Evolutionary conservation across 2,797 vertebrate genomes (phyloP), one percentile per base, ranked within the genome.

Genomic region (Platalea minor): DNA sequence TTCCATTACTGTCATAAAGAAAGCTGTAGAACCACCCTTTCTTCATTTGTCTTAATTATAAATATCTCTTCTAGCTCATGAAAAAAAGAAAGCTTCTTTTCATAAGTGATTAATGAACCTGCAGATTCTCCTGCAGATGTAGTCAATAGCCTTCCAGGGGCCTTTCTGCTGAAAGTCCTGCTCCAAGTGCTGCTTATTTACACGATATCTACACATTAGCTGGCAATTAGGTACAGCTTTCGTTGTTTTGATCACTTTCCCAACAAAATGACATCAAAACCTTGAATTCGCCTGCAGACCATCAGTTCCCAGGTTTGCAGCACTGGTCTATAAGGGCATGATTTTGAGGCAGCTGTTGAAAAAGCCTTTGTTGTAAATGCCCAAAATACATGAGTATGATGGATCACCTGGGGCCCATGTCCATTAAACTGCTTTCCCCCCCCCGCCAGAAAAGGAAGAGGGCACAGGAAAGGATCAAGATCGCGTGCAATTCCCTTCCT

Each of bases 51-150:
- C 86, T 93, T 93, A 76, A 88, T 95, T 86, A 94, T 65, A 94
- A 85, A 88, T 45, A 23, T 29, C 68, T 74, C 69, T 88, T 85
- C 69, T 65, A 69, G 59, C 46, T 85, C 73, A 90, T 54, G 85
- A 63, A 72, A 59, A 77, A 86, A 67, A 84, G 11, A 72, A 79
- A 84, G 65, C 89, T 97, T 93, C 86, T 84, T 91, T 96, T 93
- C 91, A 48, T 53, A 37, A 74, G 48, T 94, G 98, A 98, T 98
- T 98, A 98, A 98, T 97, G 97, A 96, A 97, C 96, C 96, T 97
- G 90, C 97, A 96, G 95, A 97, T 98, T 98, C 97, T 98, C 97
- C 96, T 97, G 95, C 96, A 98, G 97, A 95, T 98, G 93, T 21
- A 97, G 96, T 95, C 98, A 98, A 67, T 63, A 88, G 35, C 21